Base-by-base conservation (phyloP, 1,140 invertebrate species). In the Drosophila takahashii region DNA sequence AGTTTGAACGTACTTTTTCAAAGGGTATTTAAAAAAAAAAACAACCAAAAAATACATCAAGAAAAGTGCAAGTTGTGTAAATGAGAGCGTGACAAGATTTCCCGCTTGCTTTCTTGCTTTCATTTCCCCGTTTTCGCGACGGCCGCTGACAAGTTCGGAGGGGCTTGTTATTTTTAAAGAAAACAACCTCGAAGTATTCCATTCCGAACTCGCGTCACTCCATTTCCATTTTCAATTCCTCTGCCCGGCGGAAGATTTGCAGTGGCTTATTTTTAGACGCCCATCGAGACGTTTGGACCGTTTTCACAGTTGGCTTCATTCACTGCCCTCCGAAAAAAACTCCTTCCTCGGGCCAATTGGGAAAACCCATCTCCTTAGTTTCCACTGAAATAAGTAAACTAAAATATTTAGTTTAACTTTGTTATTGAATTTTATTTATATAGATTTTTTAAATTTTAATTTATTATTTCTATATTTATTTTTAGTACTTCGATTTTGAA, bases 271-370 rank as follows among this genome's bases (percentile, higher is more conserved):
- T 83, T 83, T 61, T 83, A 83, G 79, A 69, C 51, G 15, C 8
- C 47, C 32, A 41, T 16, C 64, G 45, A 66, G 60, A 65, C 41
- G 29, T 47, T 47, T 57, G 56, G 54, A 70, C 74, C 79, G 75
- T 84, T 83, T 84, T 84, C 80, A 83, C 80, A 83, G 80, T 83
- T 83, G 80, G 60, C 51, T 84, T 79, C 80, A 67, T 79, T 84
- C 76, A 79, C 37, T 41, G 44, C 51, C 36, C 60, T 60, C 27
- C n/a, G 29, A 34, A 62, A 62, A 34, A 62, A 62, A 62, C 39
- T 61, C 61, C 58, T 22, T 47, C 13, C 16, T 36, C 34, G 8
- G 44, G 32, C 59, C 42, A 47, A 29, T 48, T 48, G 18, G 18
- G 59, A 45, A 42, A 39, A 51, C 58, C 22, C 27, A 60, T 60